Base-by-base conservation (phyloP, 2,797 vertebrate genomes). In the Ciconia nigra region DNA sequence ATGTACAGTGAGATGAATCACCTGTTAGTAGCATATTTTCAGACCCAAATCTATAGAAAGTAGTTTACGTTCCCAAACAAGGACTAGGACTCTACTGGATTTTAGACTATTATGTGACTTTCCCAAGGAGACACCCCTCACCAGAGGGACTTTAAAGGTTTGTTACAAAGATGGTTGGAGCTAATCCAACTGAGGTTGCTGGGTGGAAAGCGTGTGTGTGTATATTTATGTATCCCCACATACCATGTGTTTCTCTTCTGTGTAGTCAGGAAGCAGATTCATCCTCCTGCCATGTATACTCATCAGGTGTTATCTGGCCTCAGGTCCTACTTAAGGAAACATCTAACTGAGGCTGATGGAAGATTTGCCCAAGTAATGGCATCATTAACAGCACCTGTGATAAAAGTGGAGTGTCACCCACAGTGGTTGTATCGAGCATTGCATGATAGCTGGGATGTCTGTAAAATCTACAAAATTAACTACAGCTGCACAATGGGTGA, bases 401-500 rank as follows among this genome's bases (percentile, higher is more conserved):
- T 96, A 96, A 84, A 98, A 97, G 96, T 84, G 76, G 96, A 97
- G 91, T 52, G 37, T 85, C 95, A 96, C 96, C 92, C 78, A 90
- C 94, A 82, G 90, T 84, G 95, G 97, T 76, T 94, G 92, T 91
- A 51, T 8, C 70, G 96, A 95, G 87, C 77, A 61, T 94, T 95
- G 94, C 90, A 96, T 81, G 96, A 97, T 95, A 97, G 95, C 95
- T 85, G 78, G 84, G 86, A 89, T 97, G 96, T 96, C 96, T 96
- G 96, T 97, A 95, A 97, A 97, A 95, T 96, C 93, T 79, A 76
- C 90, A 76, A 95, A 97, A 98, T 98, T 89, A 97, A 96, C 96
- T 95, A 55, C 98, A 98, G 97, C 97, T 97, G 97, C 90, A 95
- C 80, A 95, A 96, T 92, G 97, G 90, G 90, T 95, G 90, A 96